A percentile compares a stretch with the other conserved stretches of the same genome.
phyloP scores from a whole-genome alignment of 2,797 vertebrate genomes.

The Eulemur mongoz region DNA sequence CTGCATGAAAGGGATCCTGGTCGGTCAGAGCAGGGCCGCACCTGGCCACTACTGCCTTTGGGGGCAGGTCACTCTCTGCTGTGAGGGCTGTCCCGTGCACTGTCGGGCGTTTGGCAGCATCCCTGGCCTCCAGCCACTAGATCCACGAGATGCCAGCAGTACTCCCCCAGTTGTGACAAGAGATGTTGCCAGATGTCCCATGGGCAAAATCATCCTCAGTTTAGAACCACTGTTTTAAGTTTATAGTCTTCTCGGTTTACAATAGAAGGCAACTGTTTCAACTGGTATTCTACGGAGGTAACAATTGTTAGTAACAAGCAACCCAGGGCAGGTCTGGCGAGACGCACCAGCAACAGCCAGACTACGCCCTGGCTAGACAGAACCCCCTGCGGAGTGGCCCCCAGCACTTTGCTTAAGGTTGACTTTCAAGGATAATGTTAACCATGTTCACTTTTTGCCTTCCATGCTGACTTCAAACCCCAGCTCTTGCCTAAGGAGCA shows the following conservation, averaged over 20 bases:
- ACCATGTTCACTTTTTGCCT: neutral
- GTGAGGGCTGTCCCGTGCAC: fast-evolving
- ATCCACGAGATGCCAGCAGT: neutral
- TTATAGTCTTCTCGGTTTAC: neutral
- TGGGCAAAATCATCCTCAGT: neutral
- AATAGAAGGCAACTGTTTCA: neutral
- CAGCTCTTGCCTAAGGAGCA: neutral
- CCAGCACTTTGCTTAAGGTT: fast-evolving
- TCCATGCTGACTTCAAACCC: fast-evolving
- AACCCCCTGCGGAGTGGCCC: fast-evolving
- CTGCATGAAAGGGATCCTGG: fast-evolving
- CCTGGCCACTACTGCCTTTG: fast-evolving
- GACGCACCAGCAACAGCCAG: fast-evolving
- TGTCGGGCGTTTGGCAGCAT: fast-evolving
- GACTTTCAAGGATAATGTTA: neutral
- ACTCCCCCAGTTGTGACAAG: neutral
- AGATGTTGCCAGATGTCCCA: neutral
- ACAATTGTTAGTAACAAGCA: fast-evolving
- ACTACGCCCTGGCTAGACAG: fast-evolving
- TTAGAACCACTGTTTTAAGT: neutral
- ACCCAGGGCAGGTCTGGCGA: neutral
- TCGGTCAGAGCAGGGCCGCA: fast-evolving
- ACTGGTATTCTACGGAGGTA: fast-evolving
- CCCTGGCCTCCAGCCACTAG: neutral
- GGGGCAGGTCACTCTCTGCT: fast-evolving